Evolutionary conservation across 2,113 vertebrate species (phyloP).

Genomic region (Myiopsitta monachus): DNA sequence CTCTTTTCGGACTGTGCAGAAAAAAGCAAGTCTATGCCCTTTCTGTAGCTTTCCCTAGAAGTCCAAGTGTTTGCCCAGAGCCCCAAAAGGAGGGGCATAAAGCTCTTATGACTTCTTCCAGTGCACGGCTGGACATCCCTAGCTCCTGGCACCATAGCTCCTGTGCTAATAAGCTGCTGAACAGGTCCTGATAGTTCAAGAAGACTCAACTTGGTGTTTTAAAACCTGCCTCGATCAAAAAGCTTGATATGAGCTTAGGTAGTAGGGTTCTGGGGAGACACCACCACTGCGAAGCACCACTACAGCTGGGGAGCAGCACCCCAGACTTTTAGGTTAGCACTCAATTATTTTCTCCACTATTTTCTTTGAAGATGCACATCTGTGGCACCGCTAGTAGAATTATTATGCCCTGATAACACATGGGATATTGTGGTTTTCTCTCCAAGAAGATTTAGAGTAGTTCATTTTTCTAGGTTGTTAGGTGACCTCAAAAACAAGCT

Average conservation of each 20-base stretch:
- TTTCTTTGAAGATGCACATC: background rate
- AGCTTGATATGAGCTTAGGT: background rate
- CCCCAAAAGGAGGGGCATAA: background rate
- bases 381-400: background rate
- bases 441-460: background rate
- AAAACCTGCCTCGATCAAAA: background rate
- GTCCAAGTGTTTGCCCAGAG: background rate
- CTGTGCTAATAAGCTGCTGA: background rate
- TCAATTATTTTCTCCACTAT: background rate
- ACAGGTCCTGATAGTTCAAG: background rate
- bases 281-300: background rate
- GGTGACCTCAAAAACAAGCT: background rate
- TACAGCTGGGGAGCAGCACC: background rate
- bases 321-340: background rate
- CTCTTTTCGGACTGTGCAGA: background rate
- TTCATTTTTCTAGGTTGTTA: background rate
- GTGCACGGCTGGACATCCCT: background rate
- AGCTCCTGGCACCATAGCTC: background rate
- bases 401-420: background rate
- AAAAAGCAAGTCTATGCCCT: background rate
- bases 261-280: rapidly evolving
- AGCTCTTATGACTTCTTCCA: background rate
- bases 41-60: background rate
- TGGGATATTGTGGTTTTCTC: background rate
- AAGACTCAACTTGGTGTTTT: background rate